These are phyloP conservation scores for Phthorimaea operculella DNA, from an alignment of 1,140 invertebrate genomes.

Conservation along the genomic window DNA sequence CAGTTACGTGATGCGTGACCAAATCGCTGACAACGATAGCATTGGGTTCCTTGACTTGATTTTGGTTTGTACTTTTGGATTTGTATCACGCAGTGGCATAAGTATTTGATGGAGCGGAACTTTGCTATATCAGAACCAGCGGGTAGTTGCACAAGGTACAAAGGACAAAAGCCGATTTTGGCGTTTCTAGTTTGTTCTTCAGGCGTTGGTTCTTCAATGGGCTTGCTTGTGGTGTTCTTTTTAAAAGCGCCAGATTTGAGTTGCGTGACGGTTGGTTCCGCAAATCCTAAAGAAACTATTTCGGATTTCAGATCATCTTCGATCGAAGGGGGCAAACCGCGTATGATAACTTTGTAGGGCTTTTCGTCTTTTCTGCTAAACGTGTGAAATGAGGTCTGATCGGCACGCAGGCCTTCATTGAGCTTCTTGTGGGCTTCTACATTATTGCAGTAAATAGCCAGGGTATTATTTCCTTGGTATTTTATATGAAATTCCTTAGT, in stretches of 20 bases:
- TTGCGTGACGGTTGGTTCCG: no score
- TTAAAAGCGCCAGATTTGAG: no score
- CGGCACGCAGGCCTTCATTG: neutral
- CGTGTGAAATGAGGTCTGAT: neutral
- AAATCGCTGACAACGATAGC: conserved; percentile 32
- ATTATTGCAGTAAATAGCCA: neutral
- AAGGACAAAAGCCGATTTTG: neutral
- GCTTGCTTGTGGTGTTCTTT: no score
- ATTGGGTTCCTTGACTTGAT: neutral
- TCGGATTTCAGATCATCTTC: neutral
- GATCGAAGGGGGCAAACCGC: neutral
- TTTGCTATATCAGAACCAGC: neutral
- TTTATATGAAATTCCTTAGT: neutral
- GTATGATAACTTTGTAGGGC: neutral
- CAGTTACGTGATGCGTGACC: conserved; percentile 37
- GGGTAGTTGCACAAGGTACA: neutral
- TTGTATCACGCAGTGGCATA: neutral
- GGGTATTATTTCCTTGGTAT: neutral
- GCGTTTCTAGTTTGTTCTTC: neutral
- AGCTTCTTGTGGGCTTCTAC: neutral
- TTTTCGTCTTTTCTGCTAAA: conserved; percentile 3
- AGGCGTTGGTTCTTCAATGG: no score
- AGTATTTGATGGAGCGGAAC: neutral
- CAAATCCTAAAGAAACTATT: neutral
- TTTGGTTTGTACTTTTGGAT: conserved; percentile 3